Base-by-base conservation (phyloP, 2,797 vertebrate species). In the Aulostomus chinensis region DNA sequence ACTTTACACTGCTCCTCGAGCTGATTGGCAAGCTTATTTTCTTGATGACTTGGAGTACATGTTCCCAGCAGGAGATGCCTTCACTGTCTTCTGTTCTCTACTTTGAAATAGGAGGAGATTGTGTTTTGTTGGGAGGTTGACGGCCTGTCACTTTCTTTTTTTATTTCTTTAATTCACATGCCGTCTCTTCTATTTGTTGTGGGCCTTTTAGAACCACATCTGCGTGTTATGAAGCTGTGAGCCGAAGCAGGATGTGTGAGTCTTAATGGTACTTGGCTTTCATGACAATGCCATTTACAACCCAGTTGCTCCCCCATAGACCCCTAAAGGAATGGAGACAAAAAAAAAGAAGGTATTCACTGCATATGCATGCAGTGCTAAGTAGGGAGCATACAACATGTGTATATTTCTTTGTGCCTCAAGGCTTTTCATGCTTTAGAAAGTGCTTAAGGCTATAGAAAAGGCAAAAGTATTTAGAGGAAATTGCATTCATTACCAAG, bases 161-260 rank as follows among this genome's bases (percentile, higher is more conserved):
- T 22, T 22, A 4, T 36, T 16, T 12, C 9, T 76, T 76, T 76
- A 22, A 74, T 84, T 71, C 35, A 59, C 79, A 72, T 74, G 58
- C 69, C 50, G 56, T 55, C 77, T 75, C 50, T 43, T 63, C 57
- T 51, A 62, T 74, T 88, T 69, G 76, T 83, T 53, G 49, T 39
- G 39, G 60, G 68, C 80, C 85, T 89, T 92, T 91, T 83, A 60
- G 78, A 85, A 69, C 53, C 76, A 90, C 91, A 92, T 91, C 89
- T 91, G 89, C 84, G 84, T 81, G 85, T 87, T 89, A 77, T 86
- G 84, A 85, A 86, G 75, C 83, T 76, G 59, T 18, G 61, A 80
- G 82, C 66, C 55, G 48, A 73, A 73, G 78, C 84, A 90, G 89
- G 90, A 90, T 89, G 86, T 72, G 71, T 69, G 68, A 73, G 70